Conservation (phyloP, 2,797 vertebrate genomes). For the Xerus rutilus region DNA sequence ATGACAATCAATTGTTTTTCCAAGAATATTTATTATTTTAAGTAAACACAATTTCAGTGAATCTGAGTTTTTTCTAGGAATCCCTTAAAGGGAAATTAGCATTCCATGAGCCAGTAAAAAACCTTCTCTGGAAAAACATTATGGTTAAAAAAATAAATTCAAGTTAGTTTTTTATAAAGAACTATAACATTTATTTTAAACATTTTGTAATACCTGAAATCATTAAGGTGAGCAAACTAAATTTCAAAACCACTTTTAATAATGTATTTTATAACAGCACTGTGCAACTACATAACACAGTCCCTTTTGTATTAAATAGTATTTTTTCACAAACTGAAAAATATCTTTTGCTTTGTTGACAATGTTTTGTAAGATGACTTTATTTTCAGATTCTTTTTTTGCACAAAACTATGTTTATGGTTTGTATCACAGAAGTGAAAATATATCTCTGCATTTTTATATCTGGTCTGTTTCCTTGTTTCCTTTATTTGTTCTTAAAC, state of each 20-base stretch:
- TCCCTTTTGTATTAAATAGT: slow-evolving; percentile 86
- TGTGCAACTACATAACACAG: slow-evolving; percentile 82
- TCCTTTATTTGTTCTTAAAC: slow-evolving; percentile 83
- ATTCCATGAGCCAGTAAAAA: slow-evolving; percentile 86
- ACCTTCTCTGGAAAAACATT: slow-evolving; percentile 81
- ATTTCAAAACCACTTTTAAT: slow-evolving; percentile 95
- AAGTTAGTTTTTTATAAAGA: slow-evolving; percentile 85
- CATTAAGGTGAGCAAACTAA: slow-evolving; percentile 86
- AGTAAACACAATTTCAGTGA: slow-evolving; percentile 83
- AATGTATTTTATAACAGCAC: slow-evolving; percentile 82
- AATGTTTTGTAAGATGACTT: slow-evolving; percentile 88
- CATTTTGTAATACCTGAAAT: slow-evolving; percentile 83
- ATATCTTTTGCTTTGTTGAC: slow-evolving; percentile 82
- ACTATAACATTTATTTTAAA: slow-evolving; percentile 80
- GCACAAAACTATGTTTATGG: slow-evolving; percentile 89
- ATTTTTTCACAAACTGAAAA: slow-evolving; percentile 84
- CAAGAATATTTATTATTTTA: slow-evolving; percentile 90
- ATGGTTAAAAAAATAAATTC: slow-evolving; percentile 85
- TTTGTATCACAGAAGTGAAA: slow-evolving; percentile 91
- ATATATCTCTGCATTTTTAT: slow-evolving; percentile 90
- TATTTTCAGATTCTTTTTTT: slow-evolving; percentile 89
- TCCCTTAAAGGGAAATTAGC: slow-evolving; percentile 84
- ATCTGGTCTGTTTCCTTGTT: slow-evolving; percentile 86
- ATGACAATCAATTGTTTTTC: slow-evolving; percentile 92
- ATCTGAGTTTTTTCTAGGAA: slow-evolving; percentile 81